A percentile compares a stretch with the other conserved stretches of the same genome.
Evolutionary conservation across 2,888 invertebrate genomes (phyloP).

Genomic region (Cosmia trapezina): DNA sequence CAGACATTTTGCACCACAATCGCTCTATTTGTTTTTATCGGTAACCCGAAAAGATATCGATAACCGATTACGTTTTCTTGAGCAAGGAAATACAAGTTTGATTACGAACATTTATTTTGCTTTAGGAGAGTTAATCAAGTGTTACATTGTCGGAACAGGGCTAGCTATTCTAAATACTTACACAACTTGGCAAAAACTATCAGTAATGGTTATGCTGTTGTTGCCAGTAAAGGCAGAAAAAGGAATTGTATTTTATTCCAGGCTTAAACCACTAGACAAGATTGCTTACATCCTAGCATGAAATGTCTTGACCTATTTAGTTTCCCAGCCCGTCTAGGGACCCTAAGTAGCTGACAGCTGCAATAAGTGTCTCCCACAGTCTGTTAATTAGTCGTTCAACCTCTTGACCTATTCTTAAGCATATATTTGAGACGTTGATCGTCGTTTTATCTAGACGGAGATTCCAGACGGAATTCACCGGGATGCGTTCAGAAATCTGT

Average conservation of each 20-base stretch:
- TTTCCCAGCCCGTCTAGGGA: conserved; percentile 18
- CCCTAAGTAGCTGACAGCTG: conserved; percentile 46
- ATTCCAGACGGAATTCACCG: conserved; percentile 72
- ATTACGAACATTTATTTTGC: background rate
- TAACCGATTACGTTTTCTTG: conserved; percentile 8
- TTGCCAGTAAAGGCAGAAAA: background rate
- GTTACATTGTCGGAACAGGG: conserved; percentile 3
- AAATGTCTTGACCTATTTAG: conserved; percentile 53
- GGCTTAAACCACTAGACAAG: background rate
- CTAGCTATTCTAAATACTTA: background rate
- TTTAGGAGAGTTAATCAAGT: background rate
- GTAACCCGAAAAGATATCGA: conserved; percentile 40
- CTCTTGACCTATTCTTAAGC: conserved; percentile 65
- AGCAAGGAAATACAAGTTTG: background rate
- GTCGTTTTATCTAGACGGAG: conserved; percentile 57
- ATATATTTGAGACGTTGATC: conserved; percentile 35
- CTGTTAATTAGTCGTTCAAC: conserved; percentile 65
- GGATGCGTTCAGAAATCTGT: conserved; percentile 69
- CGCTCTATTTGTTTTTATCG: conserved; percentile 44
- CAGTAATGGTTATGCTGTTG: background rate
- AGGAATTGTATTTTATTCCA: background rate
- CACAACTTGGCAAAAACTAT: conserved; percentile 23
- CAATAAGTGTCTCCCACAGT: conserved; percentile 56
- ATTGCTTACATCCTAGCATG: conserved; percentile 20
- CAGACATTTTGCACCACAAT: conserved; percentile 30